Conservation (phyloP, 1,140 invertebrate genomes). For the Phenacoccus solenopsis region DNA sequence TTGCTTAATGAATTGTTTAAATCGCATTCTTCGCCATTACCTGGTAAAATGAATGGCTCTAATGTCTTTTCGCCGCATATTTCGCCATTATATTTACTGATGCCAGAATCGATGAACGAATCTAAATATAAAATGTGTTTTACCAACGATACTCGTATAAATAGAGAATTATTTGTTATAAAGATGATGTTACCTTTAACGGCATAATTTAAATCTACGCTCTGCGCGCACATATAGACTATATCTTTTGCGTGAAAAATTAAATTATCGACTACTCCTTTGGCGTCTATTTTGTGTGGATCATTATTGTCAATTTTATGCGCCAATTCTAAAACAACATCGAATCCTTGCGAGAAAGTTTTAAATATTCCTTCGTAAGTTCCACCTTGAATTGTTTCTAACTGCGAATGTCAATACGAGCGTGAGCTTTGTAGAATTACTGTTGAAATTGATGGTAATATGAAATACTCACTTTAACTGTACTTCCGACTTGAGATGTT, state of each 20-base stretch:
- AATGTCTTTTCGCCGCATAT: conserved; percentile 59
- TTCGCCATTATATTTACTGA: conserved; percentile 48
- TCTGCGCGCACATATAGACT: conserved; percentile 58
- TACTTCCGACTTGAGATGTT: conserved; percentile 66
- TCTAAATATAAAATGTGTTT: conserved; percentile 30
- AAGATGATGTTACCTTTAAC: conserved; percentile 43
- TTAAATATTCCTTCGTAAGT: conserved; percentile 75
- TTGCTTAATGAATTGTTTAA: conserved; percentile 38
- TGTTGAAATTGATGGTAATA: background rate
- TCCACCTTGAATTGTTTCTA: conserved; percentile 11
- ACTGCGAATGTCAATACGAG: background rate
- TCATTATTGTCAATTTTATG: conserved; percentile 60
- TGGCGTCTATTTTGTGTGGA: conserved; percentile 41
- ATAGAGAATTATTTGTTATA: background rate
- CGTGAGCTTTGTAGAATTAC: background rate
- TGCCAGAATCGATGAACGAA: conserved; percentile 70
- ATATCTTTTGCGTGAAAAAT: conserved; percentile 75
- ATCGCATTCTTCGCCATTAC: conserved; percentile 47
- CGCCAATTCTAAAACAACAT: conserved; percentile 70
- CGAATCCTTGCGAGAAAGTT: conserved; percentile 71
- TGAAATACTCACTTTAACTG: conserved; percentile 45
- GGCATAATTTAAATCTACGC: conserved; percentile 78
- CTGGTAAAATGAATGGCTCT: conserved; percentile 71
- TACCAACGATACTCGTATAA: background rate
- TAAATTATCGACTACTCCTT: conserved; percentile 61